phyloP scores from a whole-genome alignment of 1,140 invertebrate species.

The Eulimnadia texana region DNA sequence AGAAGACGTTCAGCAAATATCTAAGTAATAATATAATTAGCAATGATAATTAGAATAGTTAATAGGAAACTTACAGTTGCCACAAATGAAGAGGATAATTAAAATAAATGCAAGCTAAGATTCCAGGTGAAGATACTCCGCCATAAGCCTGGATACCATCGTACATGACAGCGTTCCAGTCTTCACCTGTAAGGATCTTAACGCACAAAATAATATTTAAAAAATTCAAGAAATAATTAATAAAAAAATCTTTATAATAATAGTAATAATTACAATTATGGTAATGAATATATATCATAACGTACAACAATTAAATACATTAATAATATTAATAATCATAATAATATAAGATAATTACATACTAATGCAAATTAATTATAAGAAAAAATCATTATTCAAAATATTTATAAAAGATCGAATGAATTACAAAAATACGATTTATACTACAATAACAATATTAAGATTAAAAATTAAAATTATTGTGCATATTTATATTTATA shows the following conservation, averaged over 20 bases:
- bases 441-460: not conserved
- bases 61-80: conserved; percentile 77
- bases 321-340: too few relatives aligned
- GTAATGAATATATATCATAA: not conserved
- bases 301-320: too few relatives aligned
- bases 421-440: not conserved
- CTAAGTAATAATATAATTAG: conserved; percentile 38
- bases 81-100: conserved; percentile 97
- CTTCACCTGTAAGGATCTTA: conserved; percentile 96
- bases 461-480: too few relatives aligned
- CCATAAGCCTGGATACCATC: conserved; percentile 90
- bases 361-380: too few relatives aligned
- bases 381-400: too few relatives aligned
- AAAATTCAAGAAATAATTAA: not conserved
- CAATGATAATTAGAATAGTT: too few relatives aligned
- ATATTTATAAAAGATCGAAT: not conserved
- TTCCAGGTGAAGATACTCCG: conserved; percentile 69
- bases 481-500: too few relatives aligned
- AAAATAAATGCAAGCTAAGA: conserved; percentile 91
- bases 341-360: too few relatives aligned
- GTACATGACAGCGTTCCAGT: conserved; percentile 99
- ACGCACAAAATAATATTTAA: too few relatives aligned
- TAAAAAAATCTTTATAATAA: too few relatives aligned
- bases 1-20: conserved; percentile 99
- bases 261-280: too few relatives aligned